These are phyloP conservation scores for Hemibagrus guttatus DNA, from an alignment of 2,797 vertebrate species.

Conservation along the genomic window DNA sequence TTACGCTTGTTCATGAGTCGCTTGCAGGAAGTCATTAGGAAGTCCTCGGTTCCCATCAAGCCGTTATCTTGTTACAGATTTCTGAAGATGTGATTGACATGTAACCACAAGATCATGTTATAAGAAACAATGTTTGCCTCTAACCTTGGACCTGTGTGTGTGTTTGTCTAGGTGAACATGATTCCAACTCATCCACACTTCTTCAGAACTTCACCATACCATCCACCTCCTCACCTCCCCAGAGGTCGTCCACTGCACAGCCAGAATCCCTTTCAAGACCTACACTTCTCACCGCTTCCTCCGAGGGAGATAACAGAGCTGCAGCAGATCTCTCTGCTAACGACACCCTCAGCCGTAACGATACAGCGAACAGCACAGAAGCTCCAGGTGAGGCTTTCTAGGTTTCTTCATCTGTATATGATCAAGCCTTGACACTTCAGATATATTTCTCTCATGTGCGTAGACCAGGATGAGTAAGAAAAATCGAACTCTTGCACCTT, in stretches of 20 bases:
- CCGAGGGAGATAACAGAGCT: background rate
- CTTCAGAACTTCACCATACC: background rate
- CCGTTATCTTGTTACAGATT: background rate
- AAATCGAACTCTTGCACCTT: background rate
- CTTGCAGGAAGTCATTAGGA: constrained; percentile 18
- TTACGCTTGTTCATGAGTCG: constrained; percentile 7
- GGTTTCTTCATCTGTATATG: background rate
- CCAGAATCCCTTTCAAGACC: constrained; percentile 2
- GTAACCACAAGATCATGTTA: background rate
- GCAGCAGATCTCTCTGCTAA: background rate
- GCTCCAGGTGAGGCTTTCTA: constrained; percentile 31
- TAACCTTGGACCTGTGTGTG: background rate
- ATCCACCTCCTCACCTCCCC: constrained; percentile 12
- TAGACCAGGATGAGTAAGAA: background rate
- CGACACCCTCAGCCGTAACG: background rate
- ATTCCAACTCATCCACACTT: background rate
- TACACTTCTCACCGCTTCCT: background rate
- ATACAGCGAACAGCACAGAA: background rate
- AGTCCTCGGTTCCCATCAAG: background rate
- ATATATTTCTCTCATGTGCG: background rate
- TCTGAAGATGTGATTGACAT: background rate
- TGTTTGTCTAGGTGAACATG: constrained; percentile 26
- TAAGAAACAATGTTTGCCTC: background rate
- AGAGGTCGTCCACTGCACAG: background rate
- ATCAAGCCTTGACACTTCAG: background rate